Evolutionary conservation across 23 tunicate genomes (phyloP).

Genomic region (Botrylloides violaceus): DNA sequence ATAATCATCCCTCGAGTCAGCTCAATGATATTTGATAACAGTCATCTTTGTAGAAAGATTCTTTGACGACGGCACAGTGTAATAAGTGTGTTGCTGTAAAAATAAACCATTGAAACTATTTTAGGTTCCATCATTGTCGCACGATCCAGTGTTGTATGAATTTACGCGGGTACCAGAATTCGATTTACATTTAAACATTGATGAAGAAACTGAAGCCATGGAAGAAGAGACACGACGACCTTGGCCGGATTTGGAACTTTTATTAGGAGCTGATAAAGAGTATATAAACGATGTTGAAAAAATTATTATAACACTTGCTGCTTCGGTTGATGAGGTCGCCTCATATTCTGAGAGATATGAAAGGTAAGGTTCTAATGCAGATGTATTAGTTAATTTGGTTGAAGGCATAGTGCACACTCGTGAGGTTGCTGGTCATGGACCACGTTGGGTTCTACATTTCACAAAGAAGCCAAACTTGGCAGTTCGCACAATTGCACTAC

Average conservation of each 20-base stretch:
- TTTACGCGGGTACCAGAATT: constrained; percentile 69
- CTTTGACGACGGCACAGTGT: no score
- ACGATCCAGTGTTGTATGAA: constrained; percentile 25
- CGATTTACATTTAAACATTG: constrained; percentile 47
- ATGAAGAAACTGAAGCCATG: constrained; percentile 37
- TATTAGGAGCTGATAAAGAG: constrained; percentile 18
- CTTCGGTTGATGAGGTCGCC: constrained; percentile 4
- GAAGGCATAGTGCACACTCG: no score
- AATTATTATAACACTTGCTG: background rate
- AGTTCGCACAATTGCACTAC: no score
- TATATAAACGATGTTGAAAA: constrained; percentile 14
- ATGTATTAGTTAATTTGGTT: no score
- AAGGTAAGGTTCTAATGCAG: no score
- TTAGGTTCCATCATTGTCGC: constrained; percentile 13
- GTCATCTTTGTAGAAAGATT: no score
- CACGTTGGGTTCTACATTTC: no score
- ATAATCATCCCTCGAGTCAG: background rate
- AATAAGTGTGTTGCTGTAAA: no score
- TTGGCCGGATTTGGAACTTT: constrained; percentile 17
- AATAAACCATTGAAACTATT: no score
- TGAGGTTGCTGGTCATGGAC: no score
- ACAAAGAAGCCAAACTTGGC: no score
- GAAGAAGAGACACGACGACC: constrained; percentile 36
- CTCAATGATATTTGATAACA: no score
- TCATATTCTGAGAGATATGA: constrained; percentile 46